Evolutionary conservation across 2,113 vertebrate species (phyloP).

Genomic region (Laterallus jamaicensis): DNA sequence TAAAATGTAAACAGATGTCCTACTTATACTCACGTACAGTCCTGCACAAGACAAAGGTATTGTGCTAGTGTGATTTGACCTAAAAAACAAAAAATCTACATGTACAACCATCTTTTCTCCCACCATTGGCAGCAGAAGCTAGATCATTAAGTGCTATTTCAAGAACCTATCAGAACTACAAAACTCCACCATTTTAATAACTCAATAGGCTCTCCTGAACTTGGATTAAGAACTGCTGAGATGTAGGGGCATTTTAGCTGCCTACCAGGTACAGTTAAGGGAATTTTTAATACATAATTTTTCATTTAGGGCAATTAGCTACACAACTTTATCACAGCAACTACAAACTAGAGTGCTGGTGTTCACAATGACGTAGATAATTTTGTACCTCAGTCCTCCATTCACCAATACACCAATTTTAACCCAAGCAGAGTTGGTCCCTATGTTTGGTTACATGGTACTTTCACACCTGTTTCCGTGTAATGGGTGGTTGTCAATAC

Average conservation of each 20-base stretch:
- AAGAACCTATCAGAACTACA: not conserved
- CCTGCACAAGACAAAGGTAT: not conserved
- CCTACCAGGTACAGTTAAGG: not conserved
- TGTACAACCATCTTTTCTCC: not conserved
- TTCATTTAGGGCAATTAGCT: not conserved
- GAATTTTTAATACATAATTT: not conserved
- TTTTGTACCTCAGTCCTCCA: not conserved
- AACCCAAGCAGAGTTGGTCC: not conserved
- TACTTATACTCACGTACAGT: not conserved
- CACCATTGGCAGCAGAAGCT: not conserved
- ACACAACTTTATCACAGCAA: not conserved
- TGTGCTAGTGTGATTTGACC: not conserved
- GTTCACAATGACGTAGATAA: not conserved
- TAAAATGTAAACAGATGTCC: not conserved
- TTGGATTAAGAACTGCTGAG: not conserved
- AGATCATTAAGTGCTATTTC: constrained; percentile 9
- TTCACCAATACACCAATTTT: not conserved
- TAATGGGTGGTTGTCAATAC: not conserved
- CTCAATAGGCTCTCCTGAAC: not conserved
- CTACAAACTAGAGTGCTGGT: not conserved
- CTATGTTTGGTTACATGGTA: not conserved
- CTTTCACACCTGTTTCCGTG: not conserved
- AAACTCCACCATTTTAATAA: constrained; percentile 8
- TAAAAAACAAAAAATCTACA: not conserved
- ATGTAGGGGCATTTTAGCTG: not conserved